phyloP scores from a whole-genome alignment of 2,797 vertebrate genomes.

The Macropodus opercularis region DNA sequence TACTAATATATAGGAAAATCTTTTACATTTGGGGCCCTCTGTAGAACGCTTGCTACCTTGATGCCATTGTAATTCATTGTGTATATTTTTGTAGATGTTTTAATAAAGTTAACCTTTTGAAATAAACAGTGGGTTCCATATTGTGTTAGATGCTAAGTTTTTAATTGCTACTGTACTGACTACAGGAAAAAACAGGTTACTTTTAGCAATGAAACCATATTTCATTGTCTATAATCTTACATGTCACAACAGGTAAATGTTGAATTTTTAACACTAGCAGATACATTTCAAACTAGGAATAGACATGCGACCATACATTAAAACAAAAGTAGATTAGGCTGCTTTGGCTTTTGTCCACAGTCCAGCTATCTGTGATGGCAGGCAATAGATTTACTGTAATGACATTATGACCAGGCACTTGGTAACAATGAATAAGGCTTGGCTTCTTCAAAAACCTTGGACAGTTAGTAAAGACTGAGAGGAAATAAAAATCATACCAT shows the following conservation, averaged over 20 bases:
- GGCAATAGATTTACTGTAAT: constrained; percentile 38
- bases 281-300: constrained; percentile 23
- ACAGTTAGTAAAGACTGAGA: constrained; percentile 11
- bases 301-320: constrained; percentile 50
- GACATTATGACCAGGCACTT: constrained; percentile 74
- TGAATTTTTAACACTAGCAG: constrained; percentile 26
- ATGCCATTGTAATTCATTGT: constrained; percentile 72
- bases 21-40: constrained; percentile 72
- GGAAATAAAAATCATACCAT: background rate
- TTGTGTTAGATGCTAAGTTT: background rate
- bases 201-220: constrained; percentile 10
- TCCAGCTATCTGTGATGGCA: constrained; percentile 1
- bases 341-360: constrained; percentile 46
- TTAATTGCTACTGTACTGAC: no score
- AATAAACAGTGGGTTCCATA: constrained; percentile 53
- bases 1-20: constrained; percentile 88
- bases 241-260: constrained; percentile 40
- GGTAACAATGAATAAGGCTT: constrained; percentile 51
- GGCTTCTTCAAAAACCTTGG: constrained; percentile 32
- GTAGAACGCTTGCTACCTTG: constrained; percentile 80
- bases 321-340: constrained; percentile 15
- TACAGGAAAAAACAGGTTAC: background rate
- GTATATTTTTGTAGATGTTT: constrained; percentile 86
- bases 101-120: constrained; percentile 85
- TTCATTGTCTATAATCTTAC: constrained; percentile 57